phyloP scores from a whole-genome alignment of 2,888 invertebrate genomes.

The Shargacucullia verbasci region DNA sequence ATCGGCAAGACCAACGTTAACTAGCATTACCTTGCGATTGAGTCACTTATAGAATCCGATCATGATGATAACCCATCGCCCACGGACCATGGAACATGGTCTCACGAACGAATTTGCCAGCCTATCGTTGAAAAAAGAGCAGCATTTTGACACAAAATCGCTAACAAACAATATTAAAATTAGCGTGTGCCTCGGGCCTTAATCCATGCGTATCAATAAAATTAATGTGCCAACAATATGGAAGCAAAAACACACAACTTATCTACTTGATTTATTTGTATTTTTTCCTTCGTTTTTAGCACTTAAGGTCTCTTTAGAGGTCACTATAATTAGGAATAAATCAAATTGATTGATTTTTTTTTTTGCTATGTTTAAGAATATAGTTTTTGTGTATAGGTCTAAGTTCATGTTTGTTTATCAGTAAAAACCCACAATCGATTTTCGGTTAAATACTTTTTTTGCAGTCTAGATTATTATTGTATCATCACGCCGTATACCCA shows the following conservation, averaged over 20 bases:
- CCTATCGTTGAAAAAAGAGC: too few relatives aligned
- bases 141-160: slow-evolving; percentile 6
- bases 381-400: slow-evolving; percentile 14
- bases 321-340: slow-evolving; percentile 46
- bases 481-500: too few relatives aligned
- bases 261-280: slow-evolving; percentile 32
- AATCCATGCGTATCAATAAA: slow-evolving; percentile 30
- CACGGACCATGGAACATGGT: too few relatives aligned
- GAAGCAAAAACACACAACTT: slow-evolving; percentile 32
- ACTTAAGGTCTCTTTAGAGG: slow-evolving; percentile 43
- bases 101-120: too few relatives aligned
- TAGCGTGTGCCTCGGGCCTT: slow-evolving; percentile 11
- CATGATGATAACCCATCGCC: too few relatives aligned
- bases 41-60: too few relatives aligned
- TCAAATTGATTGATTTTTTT: slow-evolving; percentile 30
- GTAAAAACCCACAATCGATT: too few relatives aligned
- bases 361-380: slow-evolving; percentile 15
- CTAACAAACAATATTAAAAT: slow-evolving; percentile 14
- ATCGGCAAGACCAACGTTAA: too few relatives aligned
- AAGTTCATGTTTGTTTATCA: slow-evolving; percentile 15
- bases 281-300: slow-evolving; percentile 28
- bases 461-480: too few relatives aligned
- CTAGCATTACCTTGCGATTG: too few relatives aligned
- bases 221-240: slow-evolving; percentile 33
- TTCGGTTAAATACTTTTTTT: too few relatives aligned